Evolutionary conservation across 2,888 invertebrate genomes (phyloP).

Genomic region (Bruchidius siliquastri): DNA sequence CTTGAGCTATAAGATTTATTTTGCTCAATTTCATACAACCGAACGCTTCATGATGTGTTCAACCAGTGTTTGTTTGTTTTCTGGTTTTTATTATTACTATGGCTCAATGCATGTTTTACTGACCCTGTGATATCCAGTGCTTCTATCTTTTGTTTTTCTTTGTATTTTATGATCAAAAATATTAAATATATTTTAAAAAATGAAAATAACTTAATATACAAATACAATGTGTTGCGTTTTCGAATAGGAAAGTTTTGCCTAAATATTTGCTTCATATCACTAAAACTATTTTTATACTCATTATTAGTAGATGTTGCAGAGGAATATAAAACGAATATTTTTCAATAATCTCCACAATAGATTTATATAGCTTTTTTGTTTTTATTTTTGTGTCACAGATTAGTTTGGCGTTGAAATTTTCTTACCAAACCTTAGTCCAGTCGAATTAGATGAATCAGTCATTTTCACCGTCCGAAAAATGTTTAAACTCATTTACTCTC

Average conservation of each 20-base stretch:
- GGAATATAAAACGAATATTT: not conserved
- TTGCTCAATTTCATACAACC: not conserved
- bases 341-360: not conserved
- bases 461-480: too few relatives aligned
- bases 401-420: not conserved
- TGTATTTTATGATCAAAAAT: not conserved
- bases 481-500: too few relatives aligned
- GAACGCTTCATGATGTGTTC: not conserved
- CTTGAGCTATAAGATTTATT: not conserved
- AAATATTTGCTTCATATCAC: not conserved
- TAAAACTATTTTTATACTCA: not conserved
- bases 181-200: too few relatives aligned
- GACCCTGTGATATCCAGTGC: not conserved
- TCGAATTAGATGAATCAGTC: too few relatives aligned
- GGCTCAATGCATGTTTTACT: not conserved
- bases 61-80: not conserved
- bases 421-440: not conserved
- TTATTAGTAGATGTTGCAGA: not conserved
- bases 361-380: not conserved
- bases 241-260: not conserved
- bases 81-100: not conserved
- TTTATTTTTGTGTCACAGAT: not conserved
- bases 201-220: not conserved
- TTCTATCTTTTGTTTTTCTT: not conserved
- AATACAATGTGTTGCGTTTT: not conserved